Evolutionary conservation across 2,888 invertebrate species (phyloP).

Genomic region (Timema podura): DNA sequence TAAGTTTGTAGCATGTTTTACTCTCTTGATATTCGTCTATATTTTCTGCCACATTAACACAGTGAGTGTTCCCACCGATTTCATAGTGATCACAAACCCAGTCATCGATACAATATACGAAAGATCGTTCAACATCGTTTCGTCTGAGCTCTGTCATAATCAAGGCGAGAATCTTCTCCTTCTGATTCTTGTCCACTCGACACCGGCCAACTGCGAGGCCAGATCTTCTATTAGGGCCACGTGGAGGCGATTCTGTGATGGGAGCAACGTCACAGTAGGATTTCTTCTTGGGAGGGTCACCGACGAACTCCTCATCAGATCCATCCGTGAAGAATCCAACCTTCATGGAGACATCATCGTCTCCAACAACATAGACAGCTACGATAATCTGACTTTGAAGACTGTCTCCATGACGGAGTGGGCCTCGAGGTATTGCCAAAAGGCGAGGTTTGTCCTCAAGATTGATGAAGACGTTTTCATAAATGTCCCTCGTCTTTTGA

Average conservation of each 20-base stretch:
- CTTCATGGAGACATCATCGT: slow-evolving; percentile 73
- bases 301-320: slow-evolving; percentile 13
- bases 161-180: background rate
- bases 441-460: slow-evolving; percentile 71
- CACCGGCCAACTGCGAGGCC: slow-evolving; percentile 64
- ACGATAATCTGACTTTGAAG: slow-evolving; percentile 78
- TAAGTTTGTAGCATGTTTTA: no score
- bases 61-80: no score
- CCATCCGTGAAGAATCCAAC: slow-evolving; percentile 57
- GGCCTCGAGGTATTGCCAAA: slow-evolving; percentile 71
- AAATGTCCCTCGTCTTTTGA: slow-evolving; percentile 67
- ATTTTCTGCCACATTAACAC: no score
- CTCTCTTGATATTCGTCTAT: no score
- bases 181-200: slow-evolving; percentile 46
- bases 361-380: slow-evolving; percentile 70
- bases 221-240: slow-evolving; percentile 74
- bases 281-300: slow-evolving; percentile 62
- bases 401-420: slow-evolving; percentile 78
- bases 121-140: no score
- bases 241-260: slow-evolving; percentile 68
- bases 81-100: no score
- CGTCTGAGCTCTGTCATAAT: background rate
- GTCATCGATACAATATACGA: no score
- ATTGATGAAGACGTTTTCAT: slow-evolving; percentile 89
- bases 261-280: slow-evolving; percentile 58